Conservation (phyloP, 2,113 vertebrate genomes). For the Halcyon malimbica region DNA sequence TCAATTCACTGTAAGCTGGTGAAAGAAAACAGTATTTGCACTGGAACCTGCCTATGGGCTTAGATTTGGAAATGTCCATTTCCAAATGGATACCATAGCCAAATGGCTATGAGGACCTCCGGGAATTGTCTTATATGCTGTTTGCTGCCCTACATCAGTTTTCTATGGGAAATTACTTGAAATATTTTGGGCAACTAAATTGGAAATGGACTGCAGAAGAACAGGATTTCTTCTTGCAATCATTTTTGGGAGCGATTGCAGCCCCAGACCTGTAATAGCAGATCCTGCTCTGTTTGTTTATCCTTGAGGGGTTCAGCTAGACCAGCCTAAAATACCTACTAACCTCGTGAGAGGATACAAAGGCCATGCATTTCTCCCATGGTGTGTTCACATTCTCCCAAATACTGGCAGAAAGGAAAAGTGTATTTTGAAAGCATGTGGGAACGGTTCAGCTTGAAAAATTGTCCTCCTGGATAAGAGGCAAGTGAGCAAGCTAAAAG, state of each 20-base stretch:
- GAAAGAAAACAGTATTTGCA: neutral
- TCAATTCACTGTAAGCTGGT: neutral
- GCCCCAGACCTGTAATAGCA: neutral
- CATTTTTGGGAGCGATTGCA: neutral
- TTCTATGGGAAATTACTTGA: neutral
- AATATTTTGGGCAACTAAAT: neutral
- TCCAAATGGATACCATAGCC: neutral
- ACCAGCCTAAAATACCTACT: neutral
- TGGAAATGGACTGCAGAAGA: neutral
- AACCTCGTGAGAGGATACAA: neutral
- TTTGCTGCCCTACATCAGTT: neutral
- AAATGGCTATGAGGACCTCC: neutral
- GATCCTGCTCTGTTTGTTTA: constrained; percentile 26
- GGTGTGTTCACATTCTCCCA: neutral
- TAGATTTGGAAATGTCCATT: neutral
- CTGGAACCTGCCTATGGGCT: neutral
- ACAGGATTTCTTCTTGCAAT: neutral
- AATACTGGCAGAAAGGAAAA: neutral
- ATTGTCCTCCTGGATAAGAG: neutral
- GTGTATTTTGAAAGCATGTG: neutral
- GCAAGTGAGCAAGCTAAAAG: neutral
- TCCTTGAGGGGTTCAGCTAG: neutral
- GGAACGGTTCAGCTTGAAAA: neutral
- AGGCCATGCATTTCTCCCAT: neutral
- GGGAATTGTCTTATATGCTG: neutral